These are phyloP conservation scores for Stegana nigrithorax DNA, from an alignment of 2,888 invertebrate species.

Conservation along the genomic window DNA sequence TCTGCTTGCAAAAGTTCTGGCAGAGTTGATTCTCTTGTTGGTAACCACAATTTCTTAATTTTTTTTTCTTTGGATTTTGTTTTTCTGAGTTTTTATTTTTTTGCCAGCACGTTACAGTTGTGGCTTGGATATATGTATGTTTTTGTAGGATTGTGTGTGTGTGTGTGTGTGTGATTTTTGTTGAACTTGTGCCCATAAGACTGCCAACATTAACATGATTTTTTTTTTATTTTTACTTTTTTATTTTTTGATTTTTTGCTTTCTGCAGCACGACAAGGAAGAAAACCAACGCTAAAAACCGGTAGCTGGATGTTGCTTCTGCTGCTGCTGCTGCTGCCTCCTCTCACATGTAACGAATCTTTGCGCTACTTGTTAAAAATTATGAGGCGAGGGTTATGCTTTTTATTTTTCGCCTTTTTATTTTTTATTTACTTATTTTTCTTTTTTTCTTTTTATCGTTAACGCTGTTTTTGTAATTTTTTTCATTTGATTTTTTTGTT, in stretches of 20 bases:
- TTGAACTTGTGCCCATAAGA: slow-evolving; percentile 5
- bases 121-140: background rate
- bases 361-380: slow-evolving; percentile 1
- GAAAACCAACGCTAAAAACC: slow-evolving; percentile 3
- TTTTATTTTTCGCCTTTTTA: background rate
- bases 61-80: no score
- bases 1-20: no score
- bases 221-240: no score
- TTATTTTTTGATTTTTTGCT: background rate
- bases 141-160: no score
- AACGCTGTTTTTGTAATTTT: background rate
- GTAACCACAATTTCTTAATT: no score
- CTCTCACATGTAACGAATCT: slow-evolving; percentile 5
- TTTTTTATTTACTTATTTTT: background rate
- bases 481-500: background rate
- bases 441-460: slow-evolving; percentile 1
- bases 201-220: background rate
- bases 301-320: slow-evolving; percentile 7
- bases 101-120: background rate
- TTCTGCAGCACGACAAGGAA: background rate
- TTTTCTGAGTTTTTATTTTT: background rate
- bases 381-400: background rate
- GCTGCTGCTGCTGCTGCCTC: background rate
- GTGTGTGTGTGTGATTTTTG: background rate
- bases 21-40: no score